A percentile compares a stretch with the other conserved stretches of the same genome.
Evolutionary conservation across 2,888 invertebrate species (phyloP).

Genomic region (Altica lythri): DNA sequence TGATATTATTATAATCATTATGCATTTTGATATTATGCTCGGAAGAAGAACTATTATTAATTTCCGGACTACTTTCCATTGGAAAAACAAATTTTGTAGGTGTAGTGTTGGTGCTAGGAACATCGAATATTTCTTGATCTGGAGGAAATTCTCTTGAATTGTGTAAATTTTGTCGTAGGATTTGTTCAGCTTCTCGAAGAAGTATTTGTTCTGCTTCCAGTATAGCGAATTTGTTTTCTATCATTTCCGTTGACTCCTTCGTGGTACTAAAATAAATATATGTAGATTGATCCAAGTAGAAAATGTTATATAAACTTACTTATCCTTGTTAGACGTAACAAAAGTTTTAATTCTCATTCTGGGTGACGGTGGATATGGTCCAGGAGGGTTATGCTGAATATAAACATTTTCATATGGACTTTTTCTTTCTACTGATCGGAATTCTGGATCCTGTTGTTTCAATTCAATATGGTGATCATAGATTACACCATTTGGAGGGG

Average conservation of each 20-base stretch:
- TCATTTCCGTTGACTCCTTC: constrained; percentile 54
- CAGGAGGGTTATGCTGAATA: constrained; percentile 53
- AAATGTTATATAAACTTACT: constrained; percentile 39
- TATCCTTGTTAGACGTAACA: constrained; percentile 49
- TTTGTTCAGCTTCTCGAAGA: constrained; percentile 45
- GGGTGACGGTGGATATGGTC: constrained; percentile 60
- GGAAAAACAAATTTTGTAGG: constrained; percentile 54
- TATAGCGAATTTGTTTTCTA: constrained; percentile 59
- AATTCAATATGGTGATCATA: constrained; percentile 53
- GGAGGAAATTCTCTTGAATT: constrained; percentile 45
- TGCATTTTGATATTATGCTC: constrained; percentile 45
- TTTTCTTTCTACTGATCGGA: constrained; percentile 37
- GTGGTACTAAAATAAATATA: constrained; percentile 41
- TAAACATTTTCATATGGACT: constrained; percentile 68
- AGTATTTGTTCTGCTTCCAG: constrained; percentile 50
- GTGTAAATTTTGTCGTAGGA: constrained; percentile 43
- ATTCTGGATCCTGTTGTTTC: constrained; percentile 42
- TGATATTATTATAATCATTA: constrained; percentile 13
- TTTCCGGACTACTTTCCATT: constrained; percentile 52
- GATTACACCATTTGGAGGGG: constrained; percentile 48
- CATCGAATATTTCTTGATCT: constrained; percentile 55
- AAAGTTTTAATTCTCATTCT: constrained; percentile 68
- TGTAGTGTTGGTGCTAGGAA: constrained; percentile 48
- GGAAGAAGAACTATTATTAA: constrained; percentile 49
- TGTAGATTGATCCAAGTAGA: too few species aligned